Percentiles rank a stretch among this genome's conserved stretches.
These are phyloP conservation scores for Dicroscelio sp. DNA, from an alignment of 2,888 invertebrate species.

Conservation along the genomic window DNA sequence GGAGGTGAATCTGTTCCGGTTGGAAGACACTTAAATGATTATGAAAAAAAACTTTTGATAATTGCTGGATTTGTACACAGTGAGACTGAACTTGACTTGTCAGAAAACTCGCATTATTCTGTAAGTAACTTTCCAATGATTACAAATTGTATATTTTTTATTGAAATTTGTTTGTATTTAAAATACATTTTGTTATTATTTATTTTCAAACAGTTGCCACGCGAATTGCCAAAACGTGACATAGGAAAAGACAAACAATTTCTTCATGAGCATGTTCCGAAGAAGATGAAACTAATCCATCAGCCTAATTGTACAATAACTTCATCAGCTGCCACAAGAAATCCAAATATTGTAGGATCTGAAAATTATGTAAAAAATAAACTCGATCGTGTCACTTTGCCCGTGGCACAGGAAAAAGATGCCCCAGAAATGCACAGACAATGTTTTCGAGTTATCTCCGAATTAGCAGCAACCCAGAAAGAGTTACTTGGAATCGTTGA, in stretches of 20 bases:
- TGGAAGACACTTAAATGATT: not conserved
- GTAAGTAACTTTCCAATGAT: not conserved
- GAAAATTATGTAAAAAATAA: not conserved
- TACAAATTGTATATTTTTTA: not conserved
- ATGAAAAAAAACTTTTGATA: not conserved
- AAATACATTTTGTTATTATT: not conserved
- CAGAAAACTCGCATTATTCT: not conserved
- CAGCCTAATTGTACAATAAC: not conserved
- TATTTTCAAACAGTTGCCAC: not conserved
- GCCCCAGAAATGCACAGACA: not conserved
- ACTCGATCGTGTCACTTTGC: not conserved
- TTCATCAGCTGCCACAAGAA: not conserved
- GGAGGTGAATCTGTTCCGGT: not conserved
- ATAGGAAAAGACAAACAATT: not conserved
- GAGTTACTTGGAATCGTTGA: slow-evolving; percentile 1
- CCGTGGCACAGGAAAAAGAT: not conserved
- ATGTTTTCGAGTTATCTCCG: not conserved
- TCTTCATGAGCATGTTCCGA: not conserved
- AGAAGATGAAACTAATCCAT: not conserved
- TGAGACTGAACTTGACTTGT: not conserved
- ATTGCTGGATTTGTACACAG: not conserved
- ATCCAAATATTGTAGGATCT: not conserved
- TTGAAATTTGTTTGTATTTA: not conserved
- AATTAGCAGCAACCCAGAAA: slow-evolving; percentile 22
- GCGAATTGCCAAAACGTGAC: not conserved